Base-by-base conservation (phyloP, 1,140 invertebrate species). In the Atopsyche davidsoni region DNA sequence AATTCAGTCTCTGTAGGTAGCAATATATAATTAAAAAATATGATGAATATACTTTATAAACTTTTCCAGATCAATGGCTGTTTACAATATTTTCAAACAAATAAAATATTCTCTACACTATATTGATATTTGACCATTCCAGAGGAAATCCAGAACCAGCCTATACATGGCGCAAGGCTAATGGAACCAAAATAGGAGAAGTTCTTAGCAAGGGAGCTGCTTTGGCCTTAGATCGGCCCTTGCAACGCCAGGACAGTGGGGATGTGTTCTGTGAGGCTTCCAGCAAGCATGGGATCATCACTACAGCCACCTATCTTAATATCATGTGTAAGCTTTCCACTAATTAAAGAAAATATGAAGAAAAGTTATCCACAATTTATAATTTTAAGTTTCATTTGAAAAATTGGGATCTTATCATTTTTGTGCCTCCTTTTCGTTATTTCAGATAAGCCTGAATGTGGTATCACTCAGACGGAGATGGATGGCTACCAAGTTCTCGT, bases 361-460 rank as follows among this genome's bases (percentile, higher is more conserved):
- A n/a, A n/a, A n/a, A n/a, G n/a, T n/a, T n/a, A n/a, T n/a, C n/a
- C n/a, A n/a, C n/a, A n/a, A n/a, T n/a, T n/a, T n/a, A 28, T 28
- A 6, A 7, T 7, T n/a, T 28, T 28, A 7, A 7, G 6, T 28
- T n/a, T 28, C 25, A 28, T 28, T 28, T 28, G 25, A 28, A 7
- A 6, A 7, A 7, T 28, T 28, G 25, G n/a, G 25, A 28, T n/a
- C 6, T 28, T n/a, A 28, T n/a, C n/a, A 28, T 36, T 14, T 36
- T 36, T 36, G 14, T 39, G 16, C 21, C 4, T 44, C 19, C 19
- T 21, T 17, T 44, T 34, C 23, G 21, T 39, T 24, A 49, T 67
- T 76, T 22, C 69, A 93, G 90, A 83, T 74, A 82, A 85, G 60
- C 91, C 91, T 1, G 84, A 89, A 62, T 95, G 90, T 65, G 78